Evolutionary conservation across 2,113 vertebrate genomes (phyloP), one percentile per base, ranked within the genome.

Genomic region (Xiphophorus couchianus): DNA sequence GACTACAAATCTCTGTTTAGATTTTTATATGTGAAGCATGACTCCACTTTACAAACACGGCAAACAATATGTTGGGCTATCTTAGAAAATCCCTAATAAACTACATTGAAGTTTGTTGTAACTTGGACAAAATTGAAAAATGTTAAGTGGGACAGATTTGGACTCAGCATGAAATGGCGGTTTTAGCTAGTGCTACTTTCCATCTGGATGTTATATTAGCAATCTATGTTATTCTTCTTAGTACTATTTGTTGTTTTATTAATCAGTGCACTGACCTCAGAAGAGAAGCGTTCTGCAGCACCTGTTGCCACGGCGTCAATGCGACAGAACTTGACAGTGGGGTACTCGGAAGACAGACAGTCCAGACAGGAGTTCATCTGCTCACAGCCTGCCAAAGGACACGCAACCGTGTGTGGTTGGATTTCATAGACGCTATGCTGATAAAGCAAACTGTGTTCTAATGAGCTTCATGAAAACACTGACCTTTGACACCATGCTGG

Each of bases 241-340:
- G 29, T 11, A 65, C 11, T 27, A 35, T 7, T 19, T 5, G 35
- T 30, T 48, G 8, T 51, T 48, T 27, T 8, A 10, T 3, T 0
- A n/a, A 37, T 37, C 17, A 25, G 25, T 61, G 73, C 42, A 86
- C 86, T 78, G 4, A 98, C 95, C 5, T 96, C 92, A 0, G 89
- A 83, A 4, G 96, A 95, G 92, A 99, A 99, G 83, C 95, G 96
- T 22, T 99, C 97, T 0, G 94, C 92, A 0, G 97, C 97, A 0
- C 97, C 97, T 0, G 96, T 96, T 27, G 94, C 86, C 12, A 94
- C 94, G 39, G 97, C 95, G 77, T 94, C 96, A 83, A 99, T 97
- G 33, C 96, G 97, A 82, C 97, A 99, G 74, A 99, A 99, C 86
- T 95, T 98, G 3, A 98, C 94, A 0, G 83, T 92, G 48, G 96